A percentile compares a stretch with the other conserved stretches of the same genome.
Conservation (phyloP, 1,140 invertebrate species). For the Drosophila watanabei region DNA sequence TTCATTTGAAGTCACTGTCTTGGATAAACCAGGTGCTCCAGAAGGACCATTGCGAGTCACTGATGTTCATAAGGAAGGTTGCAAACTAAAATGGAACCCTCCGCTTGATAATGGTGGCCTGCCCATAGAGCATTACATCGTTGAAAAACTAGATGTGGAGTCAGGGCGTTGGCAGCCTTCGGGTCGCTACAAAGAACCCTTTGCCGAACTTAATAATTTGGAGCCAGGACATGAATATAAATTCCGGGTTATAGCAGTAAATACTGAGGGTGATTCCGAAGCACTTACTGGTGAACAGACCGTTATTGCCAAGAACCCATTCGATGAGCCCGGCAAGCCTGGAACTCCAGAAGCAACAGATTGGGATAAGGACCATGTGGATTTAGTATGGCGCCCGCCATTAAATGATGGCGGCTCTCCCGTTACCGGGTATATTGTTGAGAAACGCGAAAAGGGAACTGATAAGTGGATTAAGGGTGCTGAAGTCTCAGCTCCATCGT, state of each 20-base stretch:
- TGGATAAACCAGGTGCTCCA: constrained; percentile 95
- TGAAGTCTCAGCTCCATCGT: constrained; percentile 87
- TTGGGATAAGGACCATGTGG: constrained; percentile 98
- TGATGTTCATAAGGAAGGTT: constrained; percentile 97
- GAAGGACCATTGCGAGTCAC: constrained; percentile 95
- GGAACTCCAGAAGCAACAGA: constrained; percentile 95
- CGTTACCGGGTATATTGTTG: constrained; percentile 96
- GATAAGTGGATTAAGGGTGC: constrained; percentile 94
- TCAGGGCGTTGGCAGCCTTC: constrained; percentile 94
- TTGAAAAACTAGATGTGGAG: constrained; percentile 96
- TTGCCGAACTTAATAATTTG: constrained; percentile 93
- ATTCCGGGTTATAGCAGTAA: constrained; percentile 98
- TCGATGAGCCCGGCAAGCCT: constrained; percentile 96
- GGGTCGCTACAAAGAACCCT: constrained; percentile 92
- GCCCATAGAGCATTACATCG: constrained; percentile 95
- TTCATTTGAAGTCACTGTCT: constrained; percentile 93
- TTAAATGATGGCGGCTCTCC: constrained; percentile 96
- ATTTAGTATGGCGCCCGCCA: constrained; percentile 96
- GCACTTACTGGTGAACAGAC: constrained; percentile 95
- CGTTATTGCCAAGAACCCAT: constrained; percentile 99
- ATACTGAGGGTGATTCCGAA: constrained; percentile 97
- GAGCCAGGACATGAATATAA: constrained; percentile 98
- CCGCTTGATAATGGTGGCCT: constrained; percentile 96
- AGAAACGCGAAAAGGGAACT: constrained; percentile 96
- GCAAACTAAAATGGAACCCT: constrained; percentile 97